These are phyloP conservation scores for Epicampocera succincta DNA, from an alignment of 2,888 invertebrate species.

Conservation along the genomic window DNA sequence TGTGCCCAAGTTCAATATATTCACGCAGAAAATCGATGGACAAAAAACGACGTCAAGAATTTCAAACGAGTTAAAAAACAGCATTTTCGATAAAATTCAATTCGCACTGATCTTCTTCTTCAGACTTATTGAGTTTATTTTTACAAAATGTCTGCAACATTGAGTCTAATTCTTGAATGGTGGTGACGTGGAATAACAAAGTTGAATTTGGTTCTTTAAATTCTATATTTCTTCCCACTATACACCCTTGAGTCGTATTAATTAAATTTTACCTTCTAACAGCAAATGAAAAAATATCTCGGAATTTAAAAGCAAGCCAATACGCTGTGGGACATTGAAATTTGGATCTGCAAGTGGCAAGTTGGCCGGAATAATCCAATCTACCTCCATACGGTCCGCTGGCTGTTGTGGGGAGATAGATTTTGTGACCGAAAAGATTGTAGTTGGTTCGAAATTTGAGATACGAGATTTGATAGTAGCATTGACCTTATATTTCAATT, in stretches of 20 bases:
- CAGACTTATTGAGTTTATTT: too few relatives aligned
- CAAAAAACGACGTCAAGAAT: slow-evolving; percentile 24
- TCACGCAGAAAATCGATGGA: neutral
- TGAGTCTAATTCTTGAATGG: slow-evolving; percentile 3
- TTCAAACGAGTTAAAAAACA: slow-evolving; percentile 37
- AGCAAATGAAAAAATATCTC: neutral
- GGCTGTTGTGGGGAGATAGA: too few relatives aligned
- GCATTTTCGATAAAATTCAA: slow-evolving; percentile 33
- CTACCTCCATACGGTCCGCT: too few relatives aligned
- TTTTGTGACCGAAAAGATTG: too few relatives aligned
- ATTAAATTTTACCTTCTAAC: neutral
- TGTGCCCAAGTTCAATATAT: slow-evolving; percentile 6
- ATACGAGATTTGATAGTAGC: too few relatives aligned
- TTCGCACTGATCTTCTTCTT: slow-evolving; percentile 29
- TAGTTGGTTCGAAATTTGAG: too few relatives aligned
- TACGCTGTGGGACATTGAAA: neutral
- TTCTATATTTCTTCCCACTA: neutral
- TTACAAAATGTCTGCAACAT: slow-evolving; percentile 24
- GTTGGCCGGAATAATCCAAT: too few relatives aligned
- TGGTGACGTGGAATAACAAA: too few relatives aligned
- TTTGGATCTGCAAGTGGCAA: too few relatives aligned
- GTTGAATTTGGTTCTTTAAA: too few relatives aligned
- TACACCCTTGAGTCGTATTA: slow-evolving; percentile 29
- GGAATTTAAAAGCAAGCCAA: neutral
- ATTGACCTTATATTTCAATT: neutral